These are phyloP conservation scores for Macrophya alboannulata DNA, from an alignment of 2,888 invertebrate genomes.

Conservation along the genomic window DNA sequence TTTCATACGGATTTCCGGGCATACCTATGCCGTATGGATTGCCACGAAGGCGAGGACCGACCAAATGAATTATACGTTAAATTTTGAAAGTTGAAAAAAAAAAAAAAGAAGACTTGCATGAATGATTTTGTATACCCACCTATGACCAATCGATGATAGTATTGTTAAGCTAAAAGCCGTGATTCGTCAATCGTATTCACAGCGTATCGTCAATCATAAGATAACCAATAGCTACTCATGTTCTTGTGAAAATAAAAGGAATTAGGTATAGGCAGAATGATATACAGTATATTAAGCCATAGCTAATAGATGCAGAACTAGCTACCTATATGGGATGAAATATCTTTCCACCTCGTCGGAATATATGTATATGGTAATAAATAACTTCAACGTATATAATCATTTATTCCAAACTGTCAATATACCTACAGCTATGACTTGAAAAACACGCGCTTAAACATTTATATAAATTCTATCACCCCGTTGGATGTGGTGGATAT, in stretches of 20 bases:
- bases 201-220: background rate
- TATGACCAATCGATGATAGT: background rate
- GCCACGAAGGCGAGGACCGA: background rate
- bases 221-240: background rate
- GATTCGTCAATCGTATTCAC: background rate
- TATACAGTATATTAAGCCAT: background rate
- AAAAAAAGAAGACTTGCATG: background rate
- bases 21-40: background rate
- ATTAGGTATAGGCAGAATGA: background rate
- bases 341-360: background rate
- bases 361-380: background rate
- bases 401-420: conserved; percentile 23
- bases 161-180: background rate
- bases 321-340: background rate
- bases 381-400: background rate
- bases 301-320: background rate
- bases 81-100: background rate
- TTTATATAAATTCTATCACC: conserved; percentile 22
- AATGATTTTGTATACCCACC: background rate
- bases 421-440: conserved; percentile 25
- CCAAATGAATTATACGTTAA: conserved; percentile 17
- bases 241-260: background rate
- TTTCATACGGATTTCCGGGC: conserved; percentile 18
- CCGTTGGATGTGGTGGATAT: conserved; percentile 7
- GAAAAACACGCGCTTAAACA: background rate